Evolutionary conservation across 2,797 vertebrate species (phyloP).

Genomic region (Sphenopsis melanotis): DNA sequence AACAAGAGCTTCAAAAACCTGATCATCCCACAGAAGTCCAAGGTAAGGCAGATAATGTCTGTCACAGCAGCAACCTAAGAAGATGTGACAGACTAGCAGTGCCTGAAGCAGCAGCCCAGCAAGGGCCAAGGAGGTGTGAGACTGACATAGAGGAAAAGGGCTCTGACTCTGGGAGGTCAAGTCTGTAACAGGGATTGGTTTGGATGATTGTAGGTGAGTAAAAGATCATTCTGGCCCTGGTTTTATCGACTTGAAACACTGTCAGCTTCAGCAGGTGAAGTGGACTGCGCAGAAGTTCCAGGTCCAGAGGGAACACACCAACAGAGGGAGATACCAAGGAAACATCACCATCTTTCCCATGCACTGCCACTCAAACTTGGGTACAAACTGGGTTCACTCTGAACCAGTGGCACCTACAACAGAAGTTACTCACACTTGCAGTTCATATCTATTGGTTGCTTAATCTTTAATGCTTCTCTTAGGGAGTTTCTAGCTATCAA

Average conservation of each 20-base stretch:
- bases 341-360: neutral
- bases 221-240: neutral
- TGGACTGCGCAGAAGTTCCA: neutral
- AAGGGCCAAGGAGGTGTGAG: neutral
- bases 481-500: neutral
- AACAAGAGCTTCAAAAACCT: neutral
- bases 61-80: neutral
- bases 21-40: neutral
- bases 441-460: neutral
- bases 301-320: rapidly evolving
- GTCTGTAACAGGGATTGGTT: neutral
- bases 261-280: neutral
- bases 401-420: neutral
- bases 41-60: neutral
- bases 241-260: neutral
- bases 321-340: neutral
- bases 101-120: neutral
- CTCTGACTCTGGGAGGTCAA: neutral
- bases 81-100: neutral
- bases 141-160: rapidly evolving
- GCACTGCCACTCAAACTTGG: neutral
- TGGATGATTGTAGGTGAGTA: neutral
- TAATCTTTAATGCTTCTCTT: neutral
- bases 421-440: neutral
- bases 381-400: neutral